Conservation (phyloP, 1,140 invertebrate species). For the Cherax destructor region DNA sequence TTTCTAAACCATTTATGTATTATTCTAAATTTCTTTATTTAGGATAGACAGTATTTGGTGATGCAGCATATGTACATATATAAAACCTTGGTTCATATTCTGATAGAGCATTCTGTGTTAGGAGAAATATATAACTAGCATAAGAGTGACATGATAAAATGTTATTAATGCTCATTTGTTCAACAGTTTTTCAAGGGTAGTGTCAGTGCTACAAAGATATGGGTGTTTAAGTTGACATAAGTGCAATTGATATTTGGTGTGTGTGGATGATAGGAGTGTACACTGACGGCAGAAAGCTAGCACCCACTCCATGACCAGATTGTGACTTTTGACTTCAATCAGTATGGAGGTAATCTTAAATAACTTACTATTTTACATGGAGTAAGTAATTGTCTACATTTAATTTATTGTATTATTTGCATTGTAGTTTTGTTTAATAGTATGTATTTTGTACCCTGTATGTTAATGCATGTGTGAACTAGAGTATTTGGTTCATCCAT, state of each 20-base stretch:
- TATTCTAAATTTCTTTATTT: no score
- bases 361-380: slow-evolving; percentile 38
- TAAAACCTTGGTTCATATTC: no score
- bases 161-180: slow-evolving; percentile 7
- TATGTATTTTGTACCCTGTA: no score
- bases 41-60: no score
- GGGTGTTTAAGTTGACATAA: background rate
- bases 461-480: no score
- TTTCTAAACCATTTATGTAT: no score
- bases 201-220: background rate
- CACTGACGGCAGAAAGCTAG: background rate
- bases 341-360: slow-evolving; percentile 48
- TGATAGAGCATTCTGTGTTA: no score
- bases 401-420: no score
- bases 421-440: no score
- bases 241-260: slow-evolving; percentile 16
- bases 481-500: no score
- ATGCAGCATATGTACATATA: no score
- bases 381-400: slow-evolving; percentile 17
- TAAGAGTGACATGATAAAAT: background rate
- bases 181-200: background rate
- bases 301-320: background rate
- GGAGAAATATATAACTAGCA: no score
- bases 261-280: slow-evolving; percentile 30
- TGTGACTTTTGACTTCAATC: slow-evolving; percentile 30